phyloP scores from a whole-genome alignment of 2,113 vertebrate species.

The Saguinus imperator region DNA sequence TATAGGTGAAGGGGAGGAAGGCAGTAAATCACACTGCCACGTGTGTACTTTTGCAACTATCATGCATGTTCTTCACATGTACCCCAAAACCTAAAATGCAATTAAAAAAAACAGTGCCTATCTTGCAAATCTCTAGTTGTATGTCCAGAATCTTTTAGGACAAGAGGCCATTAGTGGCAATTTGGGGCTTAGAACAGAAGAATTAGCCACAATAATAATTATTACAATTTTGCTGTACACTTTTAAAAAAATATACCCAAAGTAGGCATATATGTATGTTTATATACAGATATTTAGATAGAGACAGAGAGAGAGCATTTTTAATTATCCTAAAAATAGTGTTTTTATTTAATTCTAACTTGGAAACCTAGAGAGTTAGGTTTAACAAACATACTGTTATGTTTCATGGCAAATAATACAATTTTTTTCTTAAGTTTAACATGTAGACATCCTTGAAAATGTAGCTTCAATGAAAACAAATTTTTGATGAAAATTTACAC shows the following conservation, averaged over 20 bases:
- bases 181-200: not conserved
- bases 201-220: not conserved
- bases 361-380: not conserved
- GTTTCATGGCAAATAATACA: not conserved
- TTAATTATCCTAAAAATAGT: not conserved
- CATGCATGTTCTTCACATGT: no score
- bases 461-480: constrained; percentile 21
- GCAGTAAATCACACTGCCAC: no score
- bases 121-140: not conserved
- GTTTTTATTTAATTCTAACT: not conserved
- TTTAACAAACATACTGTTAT: no score
- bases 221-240: not conserved
- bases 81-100: no score
- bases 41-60: no score
- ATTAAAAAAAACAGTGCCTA: not conserved
- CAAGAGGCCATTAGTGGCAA: not conserved
- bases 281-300: not conserved
- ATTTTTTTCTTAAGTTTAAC: not conserved
- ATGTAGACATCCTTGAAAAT: constrained; percentile 43
- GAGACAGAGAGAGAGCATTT: not conserved
- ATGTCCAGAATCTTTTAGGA: not conserved
- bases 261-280: not conserved
- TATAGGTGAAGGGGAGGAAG: no score
- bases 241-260: not conserved
- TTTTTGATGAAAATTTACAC: not conserved